Percentiles rank a stretch among this genome's conserved stretches.
Evolutionary conservation across 2,888 invertebrate species (phyloP).

Genomic region (Hecatera dysodea): DNA sequence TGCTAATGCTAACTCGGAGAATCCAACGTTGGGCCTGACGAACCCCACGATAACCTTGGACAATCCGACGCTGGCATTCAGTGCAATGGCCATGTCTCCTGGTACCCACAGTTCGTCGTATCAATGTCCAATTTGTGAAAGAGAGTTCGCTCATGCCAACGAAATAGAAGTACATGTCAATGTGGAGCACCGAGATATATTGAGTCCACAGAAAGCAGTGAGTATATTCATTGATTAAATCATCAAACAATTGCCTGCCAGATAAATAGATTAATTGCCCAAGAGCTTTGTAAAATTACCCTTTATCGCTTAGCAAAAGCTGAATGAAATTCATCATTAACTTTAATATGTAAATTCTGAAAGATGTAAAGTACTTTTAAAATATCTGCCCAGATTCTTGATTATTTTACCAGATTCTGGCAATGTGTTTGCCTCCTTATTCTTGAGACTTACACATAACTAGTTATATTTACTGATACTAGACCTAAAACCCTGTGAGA

Average conservation of each 20-base stretch:
- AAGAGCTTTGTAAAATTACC: too few species aligned
- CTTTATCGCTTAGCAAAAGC: too few species aligned
- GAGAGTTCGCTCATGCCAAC: slow-evolving; percentile 93
- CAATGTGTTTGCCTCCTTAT: too few species aligned
- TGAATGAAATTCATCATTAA: too few species aligned
- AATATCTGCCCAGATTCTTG: too few species aligned
- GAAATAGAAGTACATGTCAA: slow-evolving; percentile 96
- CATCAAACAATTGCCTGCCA: background rate
- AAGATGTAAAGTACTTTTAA: too few species aligned
- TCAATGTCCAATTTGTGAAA: slow-evolving; percentile 95
- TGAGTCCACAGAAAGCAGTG: slow-evolving; percentile 92
- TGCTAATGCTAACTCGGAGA: slow-evolving; percentile 81
- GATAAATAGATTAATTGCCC: too few species aligned
- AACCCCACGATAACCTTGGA: slow-evolving; percentile 82
- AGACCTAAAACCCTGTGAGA: too few species aligned
- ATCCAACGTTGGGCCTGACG: slow-evolving; percentile 78
- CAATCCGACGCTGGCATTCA: slow-evolving; percentile 77
- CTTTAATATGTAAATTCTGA: too few species aligned
- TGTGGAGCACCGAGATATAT: slow-evolving; percentile 95
- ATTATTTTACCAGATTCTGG: too few species aligned
- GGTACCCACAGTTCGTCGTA: slow-evolving; percentile 89
- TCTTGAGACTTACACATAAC: too few species aligned
- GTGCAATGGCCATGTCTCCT: slow-evolving; percentile 87
- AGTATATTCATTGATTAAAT: slow-evolving; percentile 54
- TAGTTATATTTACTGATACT: too few species aligned